Conservation (phyloP, 92 coral and sea anemone species). For the Zoanthus solanderi region DNA sequence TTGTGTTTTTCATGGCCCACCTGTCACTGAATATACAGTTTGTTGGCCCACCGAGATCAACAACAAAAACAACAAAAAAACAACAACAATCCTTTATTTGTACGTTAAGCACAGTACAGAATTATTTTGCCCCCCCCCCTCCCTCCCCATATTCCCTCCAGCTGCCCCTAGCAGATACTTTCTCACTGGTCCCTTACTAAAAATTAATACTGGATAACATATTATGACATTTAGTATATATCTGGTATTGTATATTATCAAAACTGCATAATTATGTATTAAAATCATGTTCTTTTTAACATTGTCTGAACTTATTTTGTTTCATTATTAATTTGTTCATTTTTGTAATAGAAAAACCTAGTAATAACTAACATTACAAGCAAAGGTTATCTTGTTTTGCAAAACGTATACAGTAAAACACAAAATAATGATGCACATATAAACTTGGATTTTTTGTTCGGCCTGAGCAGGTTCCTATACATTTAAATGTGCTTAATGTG, state of each 20-base stretch:
- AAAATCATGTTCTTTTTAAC: not conserved
- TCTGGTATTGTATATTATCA: slow-evolving; percentile 23
- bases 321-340: not conserved
- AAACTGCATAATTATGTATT: not conserved
- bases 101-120: slow-evolving; percentile 14
- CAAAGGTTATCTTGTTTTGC: slow-evolving; percentile 11
- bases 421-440: slow-evolving; percentile 10
- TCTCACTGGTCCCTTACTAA: slow-evolving; percentile 3
- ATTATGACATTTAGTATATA: not conserved
- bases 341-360: not conserved
- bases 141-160: not conserved
- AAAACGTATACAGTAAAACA: slow-evolving; percentile 14
- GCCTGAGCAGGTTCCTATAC: slow-evolving; percentile 2
- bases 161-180: not conserved
- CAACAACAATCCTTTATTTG: slow-evolving; percentile 10
- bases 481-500: slow-evolving; percentile 1
- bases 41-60: not conserved
- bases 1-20: slow-evolving; percentile 5
- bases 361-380: slow-evolving; percentile 9
- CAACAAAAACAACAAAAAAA: not conserved
- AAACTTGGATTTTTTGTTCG: slow-evolving; percentile 1
- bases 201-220: not conserved
- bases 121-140: not conserved
- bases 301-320: not conserved
- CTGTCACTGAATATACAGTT: not conserved